These are phyloP conservation scores for Papilio aristodemus DNA, from an alignment of 1,140 invertebrate genomes.

Conservation along the genomic window DNA sequence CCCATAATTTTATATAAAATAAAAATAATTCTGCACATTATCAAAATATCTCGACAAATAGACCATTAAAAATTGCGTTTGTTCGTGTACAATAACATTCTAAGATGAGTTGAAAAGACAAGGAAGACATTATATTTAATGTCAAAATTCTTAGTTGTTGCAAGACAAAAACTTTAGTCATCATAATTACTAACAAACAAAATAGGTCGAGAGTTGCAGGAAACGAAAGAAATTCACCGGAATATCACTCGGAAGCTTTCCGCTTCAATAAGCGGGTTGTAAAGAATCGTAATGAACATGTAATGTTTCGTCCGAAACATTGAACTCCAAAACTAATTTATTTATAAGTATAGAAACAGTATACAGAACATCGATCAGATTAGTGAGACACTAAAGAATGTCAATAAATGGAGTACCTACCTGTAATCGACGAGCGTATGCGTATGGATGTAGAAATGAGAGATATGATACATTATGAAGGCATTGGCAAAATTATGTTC, in stretches of 20 bases:
- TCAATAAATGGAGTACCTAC: too few relatives aligned
- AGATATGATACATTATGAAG: too few relatives aligned
- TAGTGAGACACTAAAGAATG: too few relatives aligned
- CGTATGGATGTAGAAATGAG: too few relatives aligned
- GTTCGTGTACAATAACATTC: background rate
- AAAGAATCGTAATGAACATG: background rate
- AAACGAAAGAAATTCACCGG: conserved; percentile 16
- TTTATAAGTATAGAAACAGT: background rate
- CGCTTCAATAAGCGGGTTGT: conserved; percentile 7
- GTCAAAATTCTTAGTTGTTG: background rate
- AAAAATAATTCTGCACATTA: too few relatives aligned
- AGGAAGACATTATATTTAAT: background rate
- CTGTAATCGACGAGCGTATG: too few relatives aligned
- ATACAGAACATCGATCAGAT: too few relatives aligned
- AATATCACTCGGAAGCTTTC: conserved; percentile 19
- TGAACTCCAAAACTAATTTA: background rate
- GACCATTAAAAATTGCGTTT: background rate
- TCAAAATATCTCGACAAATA: background rate
- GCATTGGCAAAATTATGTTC: too few relatives aligned
- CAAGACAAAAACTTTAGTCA: background rate
- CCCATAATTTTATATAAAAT: too few relatives aligned
- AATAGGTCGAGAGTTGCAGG: conserved; percentile 18
- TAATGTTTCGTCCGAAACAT: background rate
- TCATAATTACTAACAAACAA: conserved; percentile 16
- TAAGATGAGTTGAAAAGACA: background rate